Evolutionary conservation across 2,113 vertebrate species (phyloP).

Genomic region (Epinephelus moara): DNA sequence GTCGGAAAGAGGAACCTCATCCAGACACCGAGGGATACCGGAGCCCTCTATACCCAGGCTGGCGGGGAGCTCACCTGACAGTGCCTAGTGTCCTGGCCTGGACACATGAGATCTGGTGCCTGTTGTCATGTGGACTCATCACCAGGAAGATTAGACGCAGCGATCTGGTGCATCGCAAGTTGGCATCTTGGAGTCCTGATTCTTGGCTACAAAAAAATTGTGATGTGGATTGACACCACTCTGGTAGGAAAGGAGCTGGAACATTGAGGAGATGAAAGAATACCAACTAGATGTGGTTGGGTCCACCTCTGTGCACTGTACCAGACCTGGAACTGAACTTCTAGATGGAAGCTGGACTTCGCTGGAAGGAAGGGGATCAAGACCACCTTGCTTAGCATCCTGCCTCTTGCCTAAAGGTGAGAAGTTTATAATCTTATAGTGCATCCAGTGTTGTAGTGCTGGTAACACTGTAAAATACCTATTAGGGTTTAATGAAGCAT

Average conservation of each 20-base stretch:
- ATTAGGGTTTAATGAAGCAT: constrained; percentile 19
- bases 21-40: background rate
- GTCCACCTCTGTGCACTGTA: background rate
- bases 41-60: background rate
- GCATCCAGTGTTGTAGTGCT: background rate
- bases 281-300: background rate
- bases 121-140: background rate
- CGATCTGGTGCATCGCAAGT: background rate
- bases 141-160: background rate
- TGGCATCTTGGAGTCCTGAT: background rate
- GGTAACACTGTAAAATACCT: constrained; percentile 15
- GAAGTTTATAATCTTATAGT: constrained; percentile 4
- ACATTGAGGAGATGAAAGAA: background rate
- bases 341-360: background rate
- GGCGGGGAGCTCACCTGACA: background rate
- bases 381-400: background rate
- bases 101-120: background rate
- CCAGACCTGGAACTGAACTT: no score
- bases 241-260: no score
- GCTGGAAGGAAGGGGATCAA: background rate
- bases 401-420: background rate
- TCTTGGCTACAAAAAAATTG: background rate
- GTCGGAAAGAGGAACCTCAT: background rate
- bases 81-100: background rate
- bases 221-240: background rate